Evolutionary conservation across 2,113 vertebrate genomes (phyloP), one percentile per base, ranked within the genome.

Genomic region (Tachysurus fulvidraco): DNA sequence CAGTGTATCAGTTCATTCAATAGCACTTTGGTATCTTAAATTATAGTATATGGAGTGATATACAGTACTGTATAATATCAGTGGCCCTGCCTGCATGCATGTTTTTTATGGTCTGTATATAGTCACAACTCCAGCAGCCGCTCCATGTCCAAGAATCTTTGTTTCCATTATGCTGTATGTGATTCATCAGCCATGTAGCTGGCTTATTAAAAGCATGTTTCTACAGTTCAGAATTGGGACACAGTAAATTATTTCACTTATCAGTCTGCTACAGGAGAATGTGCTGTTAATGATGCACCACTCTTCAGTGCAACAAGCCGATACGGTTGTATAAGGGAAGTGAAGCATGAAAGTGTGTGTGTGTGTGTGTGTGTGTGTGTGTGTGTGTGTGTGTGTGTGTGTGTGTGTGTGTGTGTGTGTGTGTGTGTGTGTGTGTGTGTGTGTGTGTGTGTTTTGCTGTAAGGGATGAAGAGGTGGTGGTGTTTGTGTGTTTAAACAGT

Each of bases 251-350:
- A 57, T 83, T 73, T 71, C 28, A 83, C 21, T 67, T 83, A 69
- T 83, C 81, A 57, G 82, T 57, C 46, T 36, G n/a, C 67, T 41
- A 4, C 50, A 73, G 65, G 64, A 73, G 81, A 82, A 36, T 23
- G 17, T 52, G 52, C 52, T 57, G 65, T 83, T 83, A 84, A 73
- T 84, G 64, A 84, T 59, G 83, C 83, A 71, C 10, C 46, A 71
- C 83, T 73, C 65, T 65, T 30, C 65, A 55, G 65, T 44, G 67
- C 57, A 73, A 73, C 82, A 83, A 73, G 28, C 82, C 17, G 21
- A 41, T 52, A 82, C 7, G 28, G 41, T 82, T 44, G 50, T 46
- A 50, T 57, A 67, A 79, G 46, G 23, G 16, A 12, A 79, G 74
- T 46, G 54, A 36, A 57, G 21, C 83, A 74, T 74, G 23, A 73